Evolutionary conservation across 2,797 vertebrate species (phyloP).

Genomic region (Centroberyx gerrardi): DNA sequence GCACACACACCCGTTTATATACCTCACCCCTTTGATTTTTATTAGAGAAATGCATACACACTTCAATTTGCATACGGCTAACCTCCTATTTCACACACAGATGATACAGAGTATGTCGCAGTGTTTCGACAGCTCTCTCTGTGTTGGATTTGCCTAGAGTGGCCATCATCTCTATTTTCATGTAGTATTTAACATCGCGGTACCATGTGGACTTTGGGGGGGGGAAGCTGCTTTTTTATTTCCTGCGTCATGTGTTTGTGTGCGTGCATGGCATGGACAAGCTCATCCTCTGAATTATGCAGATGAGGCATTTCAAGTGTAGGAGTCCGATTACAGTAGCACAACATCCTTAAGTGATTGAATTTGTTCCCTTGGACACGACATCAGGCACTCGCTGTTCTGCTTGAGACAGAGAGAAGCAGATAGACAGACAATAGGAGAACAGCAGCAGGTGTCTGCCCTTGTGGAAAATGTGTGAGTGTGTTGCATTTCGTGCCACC

Average conservation of each 20-base stretch:
- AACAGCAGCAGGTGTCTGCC: slow-evolving; percentile 40
- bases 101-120: no score
- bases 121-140: background rate
- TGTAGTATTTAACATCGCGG: background rate
- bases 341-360: slow-evolving; percentile 26
- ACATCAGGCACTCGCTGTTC: slow-evolving; percentile 17
- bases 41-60: background rate
- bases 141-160: background rate
- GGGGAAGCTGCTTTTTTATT: background rate
- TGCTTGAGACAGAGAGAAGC: slow-evolving; percentile 1
- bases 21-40: background rate
- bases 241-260: background rate
- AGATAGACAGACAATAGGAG: background rate
- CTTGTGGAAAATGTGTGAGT: slow-evolving; percentile 3
- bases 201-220: background rate
- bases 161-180: background rate
- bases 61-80: background rate
- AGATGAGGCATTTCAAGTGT: slow-evolving; percentile 32
- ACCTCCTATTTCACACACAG: background rate
- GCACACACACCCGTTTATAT: background rate
- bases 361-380: background rate
- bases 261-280: background rate
- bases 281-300: slow-evolving; percentile 49
- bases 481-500: slow-evolving; percentile 23
- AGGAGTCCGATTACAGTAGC: slow-evolving; percentile 45